These are phyloP conservation scores for Ochropleura leucogaster DNA, from an alignment of 2,888 invertebrate species.

Conservation along the genomic window DNA sequence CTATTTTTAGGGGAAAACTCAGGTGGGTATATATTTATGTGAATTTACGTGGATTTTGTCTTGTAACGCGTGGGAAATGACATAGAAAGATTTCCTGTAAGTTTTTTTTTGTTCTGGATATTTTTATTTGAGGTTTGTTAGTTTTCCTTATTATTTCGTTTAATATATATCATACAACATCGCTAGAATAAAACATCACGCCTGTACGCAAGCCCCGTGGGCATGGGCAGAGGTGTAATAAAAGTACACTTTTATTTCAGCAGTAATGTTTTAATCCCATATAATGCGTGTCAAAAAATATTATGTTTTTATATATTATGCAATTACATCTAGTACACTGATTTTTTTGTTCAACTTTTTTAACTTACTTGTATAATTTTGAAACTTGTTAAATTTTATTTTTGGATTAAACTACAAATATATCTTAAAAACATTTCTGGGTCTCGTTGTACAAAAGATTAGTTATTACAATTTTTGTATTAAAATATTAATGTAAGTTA, in stretches of 20 bases:
- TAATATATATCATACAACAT: not conserved
- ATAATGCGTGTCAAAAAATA: not conserved
- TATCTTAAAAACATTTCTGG: no score
- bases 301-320: not conserved
- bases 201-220: not conserved
- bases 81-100: not conserved
- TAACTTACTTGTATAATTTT: no score
- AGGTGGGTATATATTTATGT: constrained; percentile 28
- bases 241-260: not conserved
- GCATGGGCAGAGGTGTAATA: not conserved
- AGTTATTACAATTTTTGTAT: no score
- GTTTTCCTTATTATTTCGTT: not conserved
- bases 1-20: constrained; percentile 36
- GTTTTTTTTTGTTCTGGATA: not conserved
- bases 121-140: not conserved
- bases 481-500: no score
- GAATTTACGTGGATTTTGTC: constrained; percentile 4
- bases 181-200: not conserved
- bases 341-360: no score
- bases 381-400: no score
- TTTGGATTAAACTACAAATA: no score
- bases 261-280: not conserved
- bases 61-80: not conserved
- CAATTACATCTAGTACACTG: not conserved
- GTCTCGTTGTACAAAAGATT: no score